Base-by-base conservation (phyloP, 2,888 invertebrate genomes). In the Agonopterix subpropinquella region DNA sequence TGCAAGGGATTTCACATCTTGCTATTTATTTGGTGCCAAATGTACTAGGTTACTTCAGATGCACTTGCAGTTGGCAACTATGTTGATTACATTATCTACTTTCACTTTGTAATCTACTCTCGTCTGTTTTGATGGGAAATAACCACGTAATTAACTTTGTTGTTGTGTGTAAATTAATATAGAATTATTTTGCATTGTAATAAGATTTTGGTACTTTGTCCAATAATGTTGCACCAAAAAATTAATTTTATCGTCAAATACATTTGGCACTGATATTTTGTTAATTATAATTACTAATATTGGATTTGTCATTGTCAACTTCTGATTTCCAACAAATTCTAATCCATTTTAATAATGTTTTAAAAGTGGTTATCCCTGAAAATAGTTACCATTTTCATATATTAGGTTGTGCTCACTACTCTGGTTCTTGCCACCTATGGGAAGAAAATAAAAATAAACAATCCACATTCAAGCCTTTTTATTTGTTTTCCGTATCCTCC, bases 351-450 rank as follows among this genome's bases (percentile, higher is more conserved):
- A 39, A 2, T n/a, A 61, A 65, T 59, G 58, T 65, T 65, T 65
- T 72, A 77, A 74, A 74, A 72, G 78, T 82, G 77, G 66, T 74
- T 76, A 76, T 86, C 87, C 87, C 87, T 85, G 83, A 79, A 73
- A 83, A 84, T 85, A 88, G 87, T 88, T 88, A 88, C 87, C 87
- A 88, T 84, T 82, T 81, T 80, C 76, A 75, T 81, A 64, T 66
- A 73, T 84, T 85, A 85, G 78, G 74, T 77, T 79, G 71, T 80
- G 78, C 84, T 85, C 77, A 73, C 86, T 87, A 79, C 87, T 84
- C 84, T 85, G 86, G 85, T 77, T 70, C 79, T 85, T 82, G 84
- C 81, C 83, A 84, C 74, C 73, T 76, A 70, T 81, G 84, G 80
- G 76, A 85, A 84, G 79, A 79, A 76, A 85, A 80, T 81, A 81